Evolutionary conservation across 1,140 invertebrate species (phyloP).

Genomic region (Megathymus violae): DNA sequence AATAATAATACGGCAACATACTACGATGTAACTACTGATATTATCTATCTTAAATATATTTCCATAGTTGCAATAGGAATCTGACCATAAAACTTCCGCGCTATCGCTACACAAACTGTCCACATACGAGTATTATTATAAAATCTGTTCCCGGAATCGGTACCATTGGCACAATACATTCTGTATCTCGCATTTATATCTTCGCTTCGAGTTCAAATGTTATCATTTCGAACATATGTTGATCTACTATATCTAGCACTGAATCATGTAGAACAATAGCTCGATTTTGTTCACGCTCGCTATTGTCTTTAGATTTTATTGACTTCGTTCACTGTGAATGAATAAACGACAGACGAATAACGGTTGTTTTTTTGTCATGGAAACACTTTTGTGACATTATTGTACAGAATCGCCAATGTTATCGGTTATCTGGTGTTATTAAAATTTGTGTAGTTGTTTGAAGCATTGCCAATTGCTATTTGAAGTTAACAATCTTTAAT

Average conservation of each 20-base stretch:
- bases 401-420: too few relatives aligned
- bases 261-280: constrained; percentile 37
- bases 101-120: constrained; percentile 15
- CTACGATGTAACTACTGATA: too few relatives aligned
- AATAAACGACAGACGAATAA: constrained; percentile 12
- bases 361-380: background rate
- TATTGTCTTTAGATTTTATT: constrained; percentile 33
- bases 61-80: constrained; percentile 1
- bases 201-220: constrained; percentile 36
- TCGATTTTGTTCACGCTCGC: constrained; percentile 31
- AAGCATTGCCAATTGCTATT: too few relatives aligned
- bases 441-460: too few relatives aligned
- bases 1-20: too few relatives aligned
- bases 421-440: too few relatives aligned
- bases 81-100: constrained; percentile 2
- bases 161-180: constrained; percentile 27
- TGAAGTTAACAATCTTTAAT: too few relatives aligned
- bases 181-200: constrained; percentile 32
- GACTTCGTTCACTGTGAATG: constrained; percentile 7
- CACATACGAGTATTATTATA: constrained; percentile 27
- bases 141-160: constrained; percentile 28
- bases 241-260: constrained; percentile 30
- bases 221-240: constrained; percentile 39
- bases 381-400: background rate
- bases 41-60: background rate